Evolutionary conservation across 2,113 vertebrate species (phyloP).

Genomic region (Ancistrus triradiatus): DNA sequence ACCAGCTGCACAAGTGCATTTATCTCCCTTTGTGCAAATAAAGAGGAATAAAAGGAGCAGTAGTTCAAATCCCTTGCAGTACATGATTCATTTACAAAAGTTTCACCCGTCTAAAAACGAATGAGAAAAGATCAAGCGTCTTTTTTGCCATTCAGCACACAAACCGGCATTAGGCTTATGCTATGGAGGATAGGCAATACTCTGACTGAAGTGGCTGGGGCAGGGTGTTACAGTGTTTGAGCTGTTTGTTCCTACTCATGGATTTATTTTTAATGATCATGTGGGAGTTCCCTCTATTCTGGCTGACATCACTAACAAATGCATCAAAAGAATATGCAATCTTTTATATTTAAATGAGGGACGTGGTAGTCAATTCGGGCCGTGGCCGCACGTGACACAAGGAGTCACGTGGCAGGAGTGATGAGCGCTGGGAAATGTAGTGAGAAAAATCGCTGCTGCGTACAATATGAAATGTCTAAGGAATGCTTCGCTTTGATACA

Average conservation of each 20-base stretch:
- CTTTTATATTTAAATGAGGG: conserved; percentile 52
- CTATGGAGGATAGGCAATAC: conserved; percentile 7
- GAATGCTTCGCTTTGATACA: too few species aligned
- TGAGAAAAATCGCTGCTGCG: too few species aligned
- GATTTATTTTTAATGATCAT: conserved; percentile 43
- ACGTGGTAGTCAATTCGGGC: too few species aligned
- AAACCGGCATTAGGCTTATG: conserved; percentile 1
- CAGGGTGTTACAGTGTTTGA: conserved; percentile 3
- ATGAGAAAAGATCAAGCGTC: conserved; percentile 9
- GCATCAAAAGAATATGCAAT: conserved; percentile 41
- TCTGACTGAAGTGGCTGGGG: conserved; percentile 14
- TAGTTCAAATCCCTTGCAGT: too few species aligned
- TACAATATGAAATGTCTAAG: too few species aligned
- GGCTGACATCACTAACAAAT: conserved; percentile 23
- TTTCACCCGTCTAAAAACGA: neutral
- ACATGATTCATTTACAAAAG: neutral
- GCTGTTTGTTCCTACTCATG: conserved; percentile 22
- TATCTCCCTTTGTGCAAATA: neutral
- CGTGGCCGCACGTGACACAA: too few species aligned
- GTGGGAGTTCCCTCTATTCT: conserved; percentile 40
- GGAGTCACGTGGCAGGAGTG: too few species aligned
- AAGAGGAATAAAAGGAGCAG: too few species aligned
- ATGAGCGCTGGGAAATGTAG: too few species aligned
- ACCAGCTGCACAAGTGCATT: neutral
- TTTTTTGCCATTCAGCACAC: conserved; percentile 6